Evolutionary conservation across 2,797 vertebrate genomes (phyloP).

Genomic region (Gadopsis marmoratus): DNA sequence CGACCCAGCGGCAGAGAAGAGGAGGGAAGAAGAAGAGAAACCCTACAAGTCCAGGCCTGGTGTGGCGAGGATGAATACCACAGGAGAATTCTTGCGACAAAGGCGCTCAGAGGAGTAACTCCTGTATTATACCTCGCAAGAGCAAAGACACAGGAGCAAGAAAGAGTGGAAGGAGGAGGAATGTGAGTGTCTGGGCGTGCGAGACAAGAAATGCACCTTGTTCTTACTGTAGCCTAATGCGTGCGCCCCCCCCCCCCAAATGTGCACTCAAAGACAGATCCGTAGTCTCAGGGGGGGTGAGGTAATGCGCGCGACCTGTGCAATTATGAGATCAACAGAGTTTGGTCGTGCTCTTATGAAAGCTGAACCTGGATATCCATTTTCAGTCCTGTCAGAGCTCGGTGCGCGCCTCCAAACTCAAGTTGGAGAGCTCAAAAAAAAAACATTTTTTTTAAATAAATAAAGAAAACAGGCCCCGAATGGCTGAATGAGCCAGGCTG

Average conservation of each 20-base stretch:
- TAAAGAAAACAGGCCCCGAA: slow-evolving; percentile 31
- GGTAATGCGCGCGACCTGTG: slow-evolving; percentile 75
- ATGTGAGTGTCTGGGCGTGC: slow-evolving; percentile 29
- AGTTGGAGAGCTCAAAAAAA: slow-evolving; percentile 55
- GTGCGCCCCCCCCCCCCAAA: background rate
- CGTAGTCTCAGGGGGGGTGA: slow-evolving; percentile 57
- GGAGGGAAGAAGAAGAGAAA: slow-evolving; percentile 51
- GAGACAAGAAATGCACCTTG: slow-evolving; percentile 31
- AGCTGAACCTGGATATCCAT: slow-evolving; percentile 69
- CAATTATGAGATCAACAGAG: slow-evolving; percentile 77
- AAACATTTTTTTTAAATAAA: too few species aligned
- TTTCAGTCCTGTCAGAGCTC: slow-evolving; percentile 54
- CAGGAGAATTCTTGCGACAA: slow-evolving; percentile 81
- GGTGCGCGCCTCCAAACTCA: slow-evolving; percentile 38
- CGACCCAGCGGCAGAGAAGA: slow-evolving; percentile 70
- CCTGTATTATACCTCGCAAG: slow-evolving; percentile 48
- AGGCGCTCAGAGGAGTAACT: slow-evolving; percentile 64
- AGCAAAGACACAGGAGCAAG: slow-evolving; percentile 45
- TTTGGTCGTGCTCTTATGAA: slow-evolving; percentile 75
- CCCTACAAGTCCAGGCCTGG: slow-evolving; percentile 83
- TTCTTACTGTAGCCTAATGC: slow-evolving; percentile 21
- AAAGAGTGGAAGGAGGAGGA: slow-evolving; percentile 36
- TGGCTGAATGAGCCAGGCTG: slow-evolving; percentile 58
- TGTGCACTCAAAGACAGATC: slow-evolving; percentile 46
- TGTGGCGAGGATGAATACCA: slow-evolving; percentile 74